Conservation (phyloP, 2,113 vertebrate genomes). For the Lepisosteus oculatus region DNA sequence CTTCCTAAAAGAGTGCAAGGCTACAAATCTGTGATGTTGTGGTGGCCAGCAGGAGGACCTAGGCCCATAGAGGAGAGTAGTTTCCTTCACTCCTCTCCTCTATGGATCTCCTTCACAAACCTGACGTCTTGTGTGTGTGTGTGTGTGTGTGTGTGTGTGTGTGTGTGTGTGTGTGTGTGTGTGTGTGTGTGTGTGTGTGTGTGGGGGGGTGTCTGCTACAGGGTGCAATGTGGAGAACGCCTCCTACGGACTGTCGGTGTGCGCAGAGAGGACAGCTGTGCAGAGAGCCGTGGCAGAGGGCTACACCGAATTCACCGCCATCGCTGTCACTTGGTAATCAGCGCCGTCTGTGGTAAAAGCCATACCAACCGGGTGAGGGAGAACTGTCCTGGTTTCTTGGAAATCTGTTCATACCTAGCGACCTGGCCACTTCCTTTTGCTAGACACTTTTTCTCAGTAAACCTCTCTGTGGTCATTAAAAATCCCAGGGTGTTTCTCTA, state of each 20-base stretch:
- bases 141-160: neutral
- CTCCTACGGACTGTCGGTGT: conserved; percentile 73
- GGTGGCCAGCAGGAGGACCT: no score
- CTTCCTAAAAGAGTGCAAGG: no score
- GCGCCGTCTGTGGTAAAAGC: neutral
- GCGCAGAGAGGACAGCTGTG: conserved; percentile 81
- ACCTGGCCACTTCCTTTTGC: no score
- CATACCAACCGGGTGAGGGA: neutral
- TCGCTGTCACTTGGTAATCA: conserved; percentile 80
- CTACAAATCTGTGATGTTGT: no score
- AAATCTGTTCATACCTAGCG: no score
- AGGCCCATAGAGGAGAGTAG: no score
- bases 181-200: neutral
- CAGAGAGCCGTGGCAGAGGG: conserved; percentile 85
- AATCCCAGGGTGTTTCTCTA: no score
- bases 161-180: neutral
- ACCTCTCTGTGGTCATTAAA: no score
- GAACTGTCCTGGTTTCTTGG: neutral
- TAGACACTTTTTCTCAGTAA: no score
- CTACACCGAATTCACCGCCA: conserved; percentile 76
- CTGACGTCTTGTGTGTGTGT: neutral
- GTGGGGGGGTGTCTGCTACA: conserved; percentile 41
- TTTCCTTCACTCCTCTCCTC: no score
- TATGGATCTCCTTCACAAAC: no score
- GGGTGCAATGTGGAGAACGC: conserved; percentile 94